Conservation (phyloP, 1,140 invertebrate species). For the Eriocheir sinensis region DNA sequence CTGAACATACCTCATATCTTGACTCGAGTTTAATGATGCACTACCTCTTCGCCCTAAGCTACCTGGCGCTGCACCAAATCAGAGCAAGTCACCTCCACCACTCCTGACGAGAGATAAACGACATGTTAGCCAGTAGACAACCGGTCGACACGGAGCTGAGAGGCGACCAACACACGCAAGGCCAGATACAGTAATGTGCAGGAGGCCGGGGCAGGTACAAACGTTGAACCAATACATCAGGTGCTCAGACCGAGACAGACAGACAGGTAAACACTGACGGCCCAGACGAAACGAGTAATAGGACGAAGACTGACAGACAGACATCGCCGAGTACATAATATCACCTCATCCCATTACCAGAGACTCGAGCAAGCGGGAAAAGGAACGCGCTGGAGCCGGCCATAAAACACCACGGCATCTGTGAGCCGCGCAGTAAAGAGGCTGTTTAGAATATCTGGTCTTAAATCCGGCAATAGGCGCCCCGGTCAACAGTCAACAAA, state of each 20-base stretch:
- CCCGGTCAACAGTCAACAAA: conserved; percentile 59
- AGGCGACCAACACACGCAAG: background rate
- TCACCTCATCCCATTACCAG: background rate
- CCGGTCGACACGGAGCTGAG: background rate
- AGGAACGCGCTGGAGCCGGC: background rate
- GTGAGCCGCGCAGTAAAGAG: conserved; percentile 63
- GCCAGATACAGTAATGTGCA: background rate
- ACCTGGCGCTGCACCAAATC: background rate
- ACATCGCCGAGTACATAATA: background rate
- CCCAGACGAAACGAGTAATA: background rate
- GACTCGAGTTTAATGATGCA: conserved; percentile 12
- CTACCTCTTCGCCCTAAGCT: background rate
- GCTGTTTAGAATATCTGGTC: conserved; percentile 63
- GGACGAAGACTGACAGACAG: background rate
- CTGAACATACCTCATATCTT: conserved; percentile 14
- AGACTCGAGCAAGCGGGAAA: background rate
- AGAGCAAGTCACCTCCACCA: background rate
- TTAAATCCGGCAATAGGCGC: conserved; percentile 69
- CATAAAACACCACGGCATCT: conserved; percentile 63
- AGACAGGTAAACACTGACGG: background rate
- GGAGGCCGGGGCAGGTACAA: background rate
- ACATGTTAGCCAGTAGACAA: conserved; percentile 11
- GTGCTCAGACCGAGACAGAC: background rate
- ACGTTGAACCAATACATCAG: background rate
- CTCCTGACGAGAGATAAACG: background rate